Base-by-base conservation (phyloP, 2,113 vertebrate genomes). In the Pachyramphus minor region DNA sequence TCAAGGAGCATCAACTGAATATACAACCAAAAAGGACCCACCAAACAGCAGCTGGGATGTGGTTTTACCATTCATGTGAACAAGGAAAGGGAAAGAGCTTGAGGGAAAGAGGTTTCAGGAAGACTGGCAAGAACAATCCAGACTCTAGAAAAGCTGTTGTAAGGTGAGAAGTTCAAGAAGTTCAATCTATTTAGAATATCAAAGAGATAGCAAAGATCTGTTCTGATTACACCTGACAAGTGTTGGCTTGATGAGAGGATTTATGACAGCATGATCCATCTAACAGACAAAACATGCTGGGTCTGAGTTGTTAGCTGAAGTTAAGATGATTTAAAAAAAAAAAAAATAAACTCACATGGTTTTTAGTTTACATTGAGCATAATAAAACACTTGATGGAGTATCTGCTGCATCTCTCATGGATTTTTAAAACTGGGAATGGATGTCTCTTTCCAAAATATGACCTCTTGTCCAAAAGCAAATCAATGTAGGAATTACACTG, bases 391-490 rank as follows among this genome's bases (percentile, higher is more conserved):
- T 89, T 60, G 90, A 96, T 96, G 93, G 84, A 95, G 20, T 50
- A 93, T 47, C 73, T 82, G 66, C 78, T 89, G 87, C 50, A 62
- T 14, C 87, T 87, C 67, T 90, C 76, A 90, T 94, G 91, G 66
- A 82, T 81, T 89, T 91, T 88, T 35, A 15, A 39, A 81, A 71
- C 64, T 93, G 95, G 95, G 91, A 95, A 89, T 95, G 96, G 95
- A 94, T 94, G 95, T 93, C 94, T 96, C 95, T 93, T 94, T 96
- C 91, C 96, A 96, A 96, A 85, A 88, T 13, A 88, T 4, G 33
- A 95, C 76, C 85, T 81, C 55, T 91, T 84, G 59, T 63, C 39
- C 93, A 88, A 86, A 77, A 92, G 27, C 88, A 83, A 90, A 89
- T 83, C 79, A 84, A 6, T 44, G 52, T 28, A 80, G 85, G 58